A percentile compares a stretch with the other conserved stretches of the same genome.
Evolutionary conservation across 2,888 invertebrate species (phyloP).

Genomic region (Fragum fragum): DNA sequence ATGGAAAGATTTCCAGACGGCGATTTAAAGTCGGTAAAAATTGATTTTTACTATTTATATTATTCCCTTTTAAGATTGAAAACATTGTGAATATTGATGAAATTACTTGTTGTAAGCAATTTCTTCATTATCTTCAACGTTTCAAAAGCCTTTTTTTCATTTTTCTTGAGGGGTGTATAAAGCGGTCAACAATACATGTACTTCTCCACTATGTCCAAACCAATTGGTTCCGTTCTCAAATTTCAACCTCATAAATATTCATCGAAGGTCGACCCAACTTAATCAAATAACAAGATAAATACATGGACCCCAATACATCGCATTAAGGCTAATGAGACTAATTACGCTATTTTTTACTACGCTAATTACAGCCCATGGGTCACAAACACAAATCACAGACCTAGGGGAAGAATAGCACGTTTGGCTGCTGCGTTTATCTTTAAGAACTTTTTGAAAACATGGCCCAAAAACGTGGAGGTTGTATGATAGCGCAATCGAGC

Average conservation of each 20-base stretch:
- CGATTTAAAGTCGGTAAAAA: no score
- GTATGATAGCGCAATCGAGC: not conserved
- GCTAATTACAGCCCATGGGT: constrained; percentile 52
- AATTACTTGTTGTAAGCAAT: no score
- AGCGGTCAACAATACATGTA: no score
- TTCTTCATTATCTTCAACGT: no score
- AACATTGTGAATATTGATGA: no score
- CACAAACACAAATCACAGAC: constrained; percentile 18
- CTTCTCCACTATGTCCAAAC: not conserved
- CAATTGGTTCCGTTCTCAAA: constrained; percentile 5
- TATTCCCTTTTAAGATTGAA: no score
- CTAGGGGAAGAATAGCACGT: constrained; percentile 8
- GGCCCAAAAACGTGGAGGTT: not conserved
- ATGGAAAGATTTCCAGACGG: no score
- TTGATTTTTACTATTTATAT: no score
- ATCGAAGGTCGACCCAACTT: constrained; percentile 47
- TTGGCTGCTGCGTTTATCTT: constrained; percentile 8
- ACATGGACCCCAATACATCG: constrained; percentile 51
- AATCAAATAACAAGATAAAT: constrained; percentile 61
- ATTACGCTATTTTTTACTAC: constrained; percentile 52
- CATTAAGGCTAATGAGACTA: constrained; percentile 52
- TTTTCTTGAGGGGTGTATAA: no score
- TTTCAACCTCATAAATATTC: constrained; percentile 54
- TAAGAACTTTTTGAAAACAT: constrained; percentile 20
- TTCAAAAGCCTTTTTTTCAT: no score